Conservation (phyloP, 2,888 invertebrate species). For the Blomia tropicalis region DNA sequence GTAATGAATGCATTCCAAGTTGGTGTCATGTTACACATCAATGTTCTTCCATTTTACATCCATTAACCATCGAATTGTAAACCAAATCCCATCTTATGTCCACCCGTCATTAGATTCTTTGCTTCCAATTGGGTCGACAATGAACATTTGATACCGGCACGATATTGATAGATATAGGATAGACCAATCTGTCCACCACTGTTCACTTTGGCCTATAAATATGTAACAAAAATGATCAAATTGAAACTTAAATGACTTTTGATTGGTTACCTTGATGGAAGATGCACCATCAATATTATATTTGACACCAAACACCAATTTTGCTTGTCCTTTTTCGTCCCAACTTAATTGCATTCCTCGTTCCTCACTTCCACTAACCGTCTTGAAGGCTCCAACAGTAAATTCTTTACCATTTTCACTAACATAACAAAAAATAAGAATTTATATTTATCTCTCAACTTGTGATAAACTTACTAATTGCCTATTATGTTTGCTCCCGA, state of each 20-base stretch:
- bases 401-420: neutral
- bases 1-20: too few species aligned
- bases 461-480: neutral
- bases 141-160: neutral
- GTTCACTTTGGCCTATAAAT: neutral
- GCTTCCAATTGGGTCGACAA: neutral
- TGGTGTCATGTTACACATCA: too few species aligned
- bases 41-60: too few species aligned
- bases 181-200: conserved; percentile 5
- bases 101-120: neutral
- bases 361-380: neutral
- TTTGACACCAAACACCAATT: neutral
- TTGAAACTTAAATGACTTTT: too few species aligned
- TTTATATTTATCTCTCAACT: neutral
- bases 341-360: neutral
- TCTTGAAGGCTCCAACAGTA: neutral
- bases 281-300: neutral
- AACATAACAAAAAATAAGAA: too few species aligned
- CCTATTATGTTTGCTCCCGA: neutral
- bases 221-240: too few species aligned
- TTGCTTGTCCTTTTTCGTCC: neutral
- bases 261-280: neutral
- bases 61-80: neutral
- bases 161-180: neutral
- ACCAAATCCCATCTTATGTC: conserved; percentile 1